Percentiles rank a stretch among this genome's conserved stretches.
phyloP scores from a whole-genome alignment of 92 coral and sea anemone species.

The Meandrina meandrites region DNA sequence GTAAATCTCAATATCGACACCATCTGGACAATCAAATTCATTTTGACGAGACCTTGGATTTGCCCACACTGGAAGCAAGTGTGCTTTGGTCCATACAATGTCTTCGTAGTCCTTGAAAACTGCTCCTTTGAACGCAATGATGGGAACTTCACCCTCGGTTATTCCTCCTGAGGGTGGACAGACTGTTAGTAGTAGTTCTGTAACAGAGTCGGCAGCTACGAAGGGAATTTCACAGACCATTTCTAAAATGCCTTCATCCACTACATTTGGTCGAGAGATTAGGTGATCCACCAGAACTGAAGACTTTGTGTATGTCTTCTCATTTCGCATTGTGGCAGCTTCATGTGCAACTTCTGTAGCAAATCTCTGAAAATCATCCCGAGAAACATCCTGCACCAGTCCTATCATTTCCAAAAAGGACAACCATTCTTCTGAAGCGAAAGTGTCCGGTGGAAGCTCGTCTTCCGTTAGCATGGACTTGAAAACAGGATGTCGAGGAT shows the following conservation, averaged over 20 bases:
- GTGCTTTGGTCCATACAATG: constrained; percentile 66
- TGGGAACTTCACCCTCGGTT: constrained; percentile 14
- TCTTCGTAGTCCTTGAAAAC: neutral
- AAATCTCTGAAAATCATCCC: constrained; percentile 31
- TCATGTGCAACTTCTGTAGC: constrained; percentile 55
- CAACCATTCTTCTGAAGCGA: constrained; percentile 45
- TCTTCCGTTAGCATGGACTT: constrained; percentile 36
- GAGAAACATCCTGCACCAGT: constrained; percentile 39
- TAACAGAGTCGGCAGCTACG: constrained; percentile 35
- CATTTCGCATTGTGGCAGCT: constrained; percentile 12
- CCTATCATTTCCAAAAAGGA: constrained; percentile 49
- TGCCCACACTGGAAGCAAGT: constrained; percentile 50
- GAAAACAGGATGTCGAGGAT: constrained; percentile 51
- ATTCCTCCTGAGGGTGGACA: constrained; percentile 33
- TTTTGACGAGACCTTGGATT: neutral
- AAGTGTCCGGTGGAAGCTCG: constrained; percentile 54
- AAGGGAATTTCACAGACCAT: constrained; percentile 45
- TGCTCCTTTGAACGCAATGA: constrained; percentile 54
- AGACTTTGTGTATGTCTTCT: constrained; percentile 49
- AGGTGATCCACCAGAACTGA: constrained; percentile 36
- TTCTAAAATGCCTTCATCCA: constrained; percentile 25
- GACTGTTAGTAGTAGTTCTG: constrained; percentile 14
- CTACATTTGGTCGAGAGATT: constrained; percentile 23
- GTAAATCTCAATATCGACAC: neutral
- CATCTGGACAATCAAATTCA: neutral